A percentile compares a stretch with the other conserved stretches of the same genome.
These are phyloP conservation scores for Lysandra coridon DNA, from an alignment of 2,888 invertebrate species.

Conservation along the genomic window DNA sequence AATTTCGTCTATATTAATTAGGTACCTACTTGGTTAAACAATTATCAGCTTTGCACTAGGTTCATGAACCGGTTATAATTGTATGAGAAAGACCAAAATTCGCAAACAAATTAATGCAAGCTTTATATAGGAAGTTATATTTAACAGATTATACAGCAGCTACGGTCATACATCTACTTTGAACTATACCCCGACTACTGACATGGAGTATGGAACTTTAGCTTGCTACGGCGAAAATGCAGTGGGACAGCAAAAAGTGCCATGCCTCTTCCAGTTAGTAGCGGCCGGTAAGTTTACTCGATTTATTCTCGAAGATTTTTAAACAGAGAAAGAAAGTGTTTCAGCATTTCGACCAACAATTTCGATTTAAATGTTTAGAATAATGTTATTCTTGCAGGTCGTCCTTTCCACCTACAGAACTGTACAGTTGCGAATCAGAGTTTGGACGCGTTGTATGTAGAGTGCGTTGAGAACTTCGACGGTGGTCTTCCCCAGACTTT, in stretches of 20 bases:
- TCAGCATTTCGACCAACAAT: no score
- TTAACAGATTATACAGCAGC: conserved; percentile 76
- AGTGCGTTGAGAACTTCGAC: conserved; percentile 93
- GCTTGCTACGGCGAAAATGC: conserved; percentile 92
- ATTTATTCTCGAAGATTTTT: not conserved
- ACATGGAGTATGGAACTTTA: conserved; percentile 94
- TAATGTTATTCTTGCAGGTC: conserved; percentile 78
- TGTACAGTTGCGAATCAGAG: conserved; percentile 95
- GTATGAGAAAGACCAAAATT: not conserved
- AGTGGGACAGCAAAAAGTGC: conserved; percentile 90
- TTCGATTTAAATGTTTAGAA: not conserved
- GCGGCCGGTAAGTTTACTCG: conserved; percentile 84
- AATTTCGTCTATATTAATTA: not conserved
- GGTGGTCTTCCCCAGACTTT: conserved; percentile 94
- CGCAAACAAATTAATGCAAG: no score
- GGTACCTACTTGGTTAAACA: conserved; percentile 16
- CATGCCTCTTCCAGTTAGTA: conserved; percentile 92
- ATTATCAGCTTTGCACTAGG: not conserved
- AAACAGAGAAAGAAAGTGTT: not conserved
- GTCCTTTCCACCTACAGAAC: conserved; percentile 92
- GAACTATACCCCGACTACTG: conserved; percentile 92
- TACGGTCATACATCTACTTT: conserved; percentile 77
- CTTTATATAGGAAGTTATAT: conserved; percentile 18
- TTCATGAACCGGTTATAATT: not conserved
- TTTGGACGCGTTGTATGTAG: conserved; percentile 89